phyloP scores from a whole-genome alignment of 2,888 invertebrate species.

The Dione vanillae region DNA sequence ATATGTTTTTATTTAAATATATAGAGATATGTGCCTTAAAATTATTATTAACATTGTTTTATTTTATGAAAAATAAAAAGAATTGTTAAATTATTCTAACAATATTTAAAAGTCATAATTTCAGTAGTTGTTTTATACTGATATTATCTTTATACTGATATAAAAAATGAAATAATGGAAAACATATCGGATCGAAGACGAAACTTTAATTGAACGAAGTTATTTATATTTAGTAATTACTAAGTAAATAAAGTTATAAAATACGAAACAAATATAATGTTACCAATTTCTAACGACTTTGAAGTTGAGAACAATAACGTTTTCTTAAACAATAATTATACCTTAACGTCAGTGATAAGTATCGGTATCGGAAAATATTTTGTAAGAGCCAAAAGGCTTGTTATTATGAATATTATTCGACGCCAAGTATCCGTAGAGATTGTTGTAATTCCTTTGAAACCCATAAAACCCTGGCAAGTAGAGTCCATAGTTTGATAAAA shows the following conservation, averaged over 20 bases:
- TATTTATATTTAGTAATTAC: no score
- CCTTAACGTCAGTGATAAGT: slow-evolving; percentile 51
- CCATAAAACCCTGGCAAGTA: slow-evolving; percentile 78
- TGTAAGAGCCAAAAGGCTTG: slow-evolving; percentile 86
- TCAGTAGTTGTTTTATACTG: no score
- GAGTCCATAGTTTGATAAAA: slow-evolving; percentile 86
- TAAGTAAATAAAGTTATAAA: background rate
- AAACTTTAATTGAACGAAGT: no score
- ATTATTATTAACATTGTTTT: no score
- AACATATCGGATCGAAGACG: no score
- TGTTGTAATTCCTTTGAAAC: slow-evolving; percentile 67
- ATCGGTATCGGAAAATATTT: slow-evolving; percentile 76
- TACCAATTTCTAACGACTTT: background rate
- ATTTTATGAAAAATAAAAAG: no score
- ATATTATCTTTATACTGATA: no score
- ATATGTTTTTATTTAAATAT: background rate
- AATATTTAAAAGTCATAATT: no score
- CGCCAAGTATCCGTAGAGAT: slow-evolving; percentile 86
- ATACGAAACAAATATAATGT: background rate
- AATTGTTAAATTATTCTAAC: no score
- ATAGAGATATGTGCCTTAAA: no score
- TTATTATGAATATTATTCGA: slow-evolving; percentile 87
- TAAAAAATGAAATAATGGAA: no score
- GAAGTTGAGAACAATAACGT: background rate
- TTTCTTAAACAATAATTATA: slow-evolving; percentile 8